These are phyloP conservation scores for Rhodophaea formosa DNA, from an alignment of 2,888 invertebrate genomes.

Conservation along the genomic window DNA sequence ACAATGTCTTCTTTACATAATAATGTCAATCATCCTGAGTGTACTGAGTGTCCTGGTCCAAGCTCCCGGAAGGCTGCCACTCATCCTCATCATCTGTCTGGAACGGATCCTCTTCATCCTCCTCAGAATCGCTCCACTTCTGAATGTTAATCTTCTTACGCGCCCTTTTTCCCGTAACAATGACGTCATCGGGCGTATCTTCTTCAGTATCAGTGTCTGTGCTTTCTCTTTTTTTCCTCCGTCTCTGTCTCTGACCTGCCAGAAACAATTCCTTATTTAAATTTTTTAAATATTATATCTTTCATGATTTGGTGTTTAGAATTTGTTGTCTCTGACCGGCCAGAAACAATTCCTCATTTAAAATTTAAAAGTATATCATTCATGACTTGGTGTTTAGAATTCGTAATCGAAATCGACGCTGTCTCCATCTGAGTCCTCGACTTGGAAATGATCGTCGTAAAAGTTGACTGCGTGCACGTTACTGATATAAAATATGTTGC, in stretches of 20 bases:
- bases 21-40: conserved; percentile 31
- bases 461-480: conserved; percentile 68
- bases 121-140: conserved; percentile 46
- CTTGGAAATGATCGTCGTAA: conserved; percentile 61
- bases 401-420: conserved; percentile 74
- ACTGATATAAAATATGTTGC: conserved; percentile 59
- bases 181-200: conserved; percentile 32
- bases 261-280: conserved; percentile 22
- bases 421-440: conserved; percentile 66
- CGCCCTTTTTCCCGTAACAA: conserved; percentile 53
- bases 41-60: conserved; percentile 41
- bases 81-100: conserved; percentile 74
- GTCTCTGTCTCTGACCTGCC: conserved; percentile 30
- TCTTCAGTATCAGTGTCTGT: conserved; percentile 24
- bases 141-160: conserved; percentile 43
- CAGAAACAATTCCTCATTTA: conserved; percentile 23
- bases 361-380: neutral
- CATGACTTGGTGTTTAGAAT: conserved; percentile 42
- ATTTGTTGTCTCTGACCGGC: conserved; percentile 29
- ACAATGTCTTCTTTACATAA: conserved; percentile 15
- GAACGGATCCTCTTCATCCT: conserved; percentile 65
- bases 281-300: neutral
- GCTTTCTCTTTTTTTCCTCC: conserved; percentile 29
- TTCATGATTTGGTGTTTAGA: conserved; percentile 21
- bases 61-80: conserved; percentile 60